Base-by-base conservation (phyloP, 2,888 invertebrate genomes). In the Drosophila nr. fundita region DNA sequence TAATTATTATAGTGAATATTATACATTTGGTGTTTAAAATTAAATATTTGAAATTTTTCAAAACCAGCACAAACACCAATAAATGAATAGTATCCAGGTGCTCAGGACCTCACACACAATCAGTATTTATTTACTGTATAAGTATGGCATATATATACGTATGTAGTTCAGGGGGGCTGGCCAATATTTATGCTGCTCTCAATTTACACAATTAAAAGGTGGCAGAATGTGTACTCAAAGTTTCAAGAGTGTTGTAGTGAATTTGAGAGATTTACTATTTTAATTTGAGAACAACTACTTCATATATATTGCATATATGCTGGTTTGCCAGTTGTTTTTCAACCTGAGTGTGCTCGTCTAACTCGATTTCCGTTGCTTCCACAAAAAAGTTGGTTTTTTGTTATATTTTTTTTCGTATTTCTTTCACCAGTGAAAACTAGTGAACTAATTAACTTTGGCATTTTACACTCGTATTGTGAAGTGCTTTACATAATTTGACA, bases 121-220 rank as follows among this genome's bases (percentile, higher is more conserved):
- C 27, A 8, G 24, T 30, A 13, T 29, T n/a, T 32, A 24, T 29
- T 55, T 40, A 18, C 32, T 21, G 5, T 13, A 15, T 42, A 71
- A 21, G 27, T 72, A 38, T 78, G 50, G 73, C 63, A 59, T 57
- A 67, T 27, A 57, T 64, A n/a, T n/a, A n/a, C n/a, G n/a, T n/a
- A n/a, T n/a, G n/a, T n/a, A n/a, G n/a, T 63, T 10, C 0, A 8
- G 57, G 30, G 21, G 21, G 57, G 30, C 13, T 2, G 29, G 21
- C 15, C 1, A n/a, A 34, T 36, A n/a, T 55, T 11, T 30, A 11
- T 18, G 11, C 27, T 27, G 5, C 45, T 50, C 45, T 62, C 40
- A 62, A 63, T 78, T 78, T 67, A 77, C 65, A 57, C 77, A 75
- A 76, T 75, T 55, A 48, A 32, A 36, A 8, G 29, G 13, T 45